Conservation (phyloP, 2,113 vertebrate genomes). For the Xyrauchen texanus region DNA sequence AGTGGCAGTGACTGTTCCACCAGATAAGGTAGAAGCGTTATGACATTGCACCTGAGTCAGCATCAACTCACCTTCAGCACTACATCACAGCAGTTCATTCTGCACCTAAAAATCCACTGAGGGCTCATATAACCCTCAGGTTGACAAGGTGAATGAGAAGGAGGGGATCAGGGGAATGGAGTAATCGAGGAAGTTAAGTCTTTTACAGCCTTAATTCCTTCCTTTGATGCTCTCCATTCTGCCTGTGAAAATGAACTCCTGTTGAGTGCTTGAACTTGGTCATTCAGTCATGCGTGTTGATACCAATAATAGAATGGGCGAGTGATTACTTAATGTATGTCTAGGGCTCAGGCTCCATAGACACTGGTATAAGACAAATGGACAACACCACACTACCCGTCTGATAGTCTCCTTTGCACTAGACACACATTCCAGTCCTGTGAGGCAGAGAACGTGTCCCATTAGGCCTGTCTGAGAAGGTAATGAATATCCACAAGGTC, state of each 20-base stretch:
- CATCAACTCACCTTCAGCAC: conserved; percentile 37
- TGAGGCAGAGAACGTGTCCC: conserved; percentile 23
- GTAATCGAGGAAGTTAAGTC: conserved; percentile 10
- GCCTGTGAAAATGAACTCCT: conserved; percentile 17
- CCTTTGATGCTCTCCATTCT: conserved; percentile 35
- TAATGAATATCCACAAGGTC: conserved; percentile 53
- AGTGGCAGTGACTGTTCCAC: conserved; percentile 32
- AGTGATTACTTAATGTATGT: conserved; percentile 44
- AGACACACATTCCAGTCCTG: conserved; percentile 45
- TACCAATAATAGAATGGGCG: conserved; percentile 20
- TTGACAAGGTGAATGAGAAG: conserved; percentile 41
- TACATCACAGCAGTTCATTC: conserved; percentile 31
- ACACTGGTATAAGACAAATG: conserved; percentile 3
- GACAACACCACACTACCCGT: conserved; percentile 14
- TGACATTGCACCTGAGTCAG: conserved; percentile 43
- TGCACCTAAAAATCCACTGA: background rate
- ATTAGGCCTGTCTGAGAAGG: conserved; percentile 44
- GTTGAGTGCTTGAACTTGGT: conserved; percentile 24
- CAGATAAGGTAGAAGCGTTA: conserved; percentile 45
- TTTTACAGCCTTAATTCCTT: conserved; percentile 5
- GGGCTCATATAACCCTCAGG: conserved; percentile 33
- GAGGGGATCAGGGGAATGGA: background rate
- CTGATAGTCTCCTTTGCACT: conserved; percentile 11
- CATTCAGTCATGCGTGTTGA: conserved; percentile 29
- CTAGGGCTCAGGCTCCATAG: conserved; percentile 36